Conservation (phyloP, 1,140 invertebrate species). For the Brachionus manjavacas region DNA sequence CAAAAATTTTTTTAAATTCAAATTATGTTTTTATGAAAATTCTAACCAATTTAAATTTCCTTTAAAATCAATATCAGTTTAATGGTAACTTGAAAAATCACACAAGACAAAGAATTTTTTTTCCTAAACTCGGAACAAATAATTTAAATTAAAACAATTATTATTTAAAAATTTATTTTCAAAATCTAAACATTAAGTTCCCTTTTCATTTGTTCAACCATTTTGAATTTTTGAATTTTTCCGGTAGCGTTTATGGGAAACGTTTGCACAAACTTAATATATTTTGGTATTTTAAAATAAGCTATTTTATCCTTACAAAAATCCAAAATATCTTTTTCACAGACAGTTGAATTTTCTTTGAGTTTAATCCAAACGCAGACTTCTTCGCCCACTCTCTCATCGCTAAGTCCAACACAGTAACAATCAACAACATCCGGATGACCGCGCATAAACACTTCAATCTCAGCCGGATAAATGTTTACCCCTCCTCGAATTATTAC, state of each 20-base stretch:
- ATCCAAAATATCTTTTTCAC: slow-evolving; percentile 58
- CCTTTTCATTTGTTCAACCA: slow-evolving; percentile 56
- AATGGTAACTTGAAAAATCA: neutral
- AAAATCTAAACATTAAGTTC: neutral
- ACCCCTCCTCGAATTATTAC: slow-evolving; percentile 86
- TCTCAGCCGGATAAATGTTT: slow-evolving; percentile 75
- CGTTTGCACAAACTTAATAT: slow-evolving; percentile 65
- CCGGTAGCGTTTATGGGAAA: slow-evolving; percentile 79
- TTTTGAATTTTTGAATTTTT: slow-evolving; percentile 72
- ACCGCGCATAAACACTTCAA: slow-evolving; percentile 51
- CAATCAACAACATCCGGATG: slow-evolving; percentile 18
- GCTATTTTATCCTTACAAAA: slow-evolving; percentile 71
- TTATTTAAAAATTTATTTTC: neutral
- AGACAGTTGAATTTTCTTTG: neutral
- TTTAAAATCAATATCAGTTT: too few relatives aligned
- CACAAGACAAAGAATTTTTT: neutral
- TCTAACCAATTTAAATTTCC: too few relatives aligned
- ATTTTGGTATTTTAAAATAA: slow-evolving; percentile 74
- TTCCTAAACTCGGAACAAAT: too few relatives aligned
- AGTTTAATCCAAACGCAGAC: slow-evolving; percentile 3
- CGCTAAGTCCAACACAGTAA: slow-evolving; percentile 63
- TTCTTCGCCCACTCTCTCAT: slow-evolving; percentile 51
- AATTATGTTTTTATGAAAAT: too few relatives aligned
- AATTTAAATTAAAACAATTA: neutral
- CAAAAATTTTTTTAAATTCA: too few relatives aligned